Evolutionary conservation across 2,113 vertebrate genomes (phyloP).

Genomic region (human): GRCh38 chr6:18219001-18219500

Average conservation of each 20-base stretch:
- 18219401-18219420: neutral
- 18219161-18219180: no score
- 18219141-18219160: no score
- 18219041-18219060: no score
- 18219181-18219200: fast-evolving
- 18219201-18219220: neutral
- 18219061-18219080: no score
- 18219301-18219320: neutral
- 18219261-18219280: neutral
- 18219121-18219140: no score
- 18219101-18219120: no score
- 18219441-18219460: neutral
- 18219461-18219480: neutral
- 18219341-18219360: neutral
- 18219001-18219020: no score
- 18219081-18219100: no score
- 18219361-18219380: neutral
- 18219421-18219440: neutral
- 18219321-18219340: neutral
- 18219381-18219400: neutral
- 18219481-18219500: neutral
- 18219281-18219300: neutral
- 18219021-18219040: no score
- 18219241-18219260: neutral
- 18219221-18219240: neutral